phyloP scores from a whole-genome alignment of 2,888 invertebrate genomes.

The Acrobasis suavella region DNA sequence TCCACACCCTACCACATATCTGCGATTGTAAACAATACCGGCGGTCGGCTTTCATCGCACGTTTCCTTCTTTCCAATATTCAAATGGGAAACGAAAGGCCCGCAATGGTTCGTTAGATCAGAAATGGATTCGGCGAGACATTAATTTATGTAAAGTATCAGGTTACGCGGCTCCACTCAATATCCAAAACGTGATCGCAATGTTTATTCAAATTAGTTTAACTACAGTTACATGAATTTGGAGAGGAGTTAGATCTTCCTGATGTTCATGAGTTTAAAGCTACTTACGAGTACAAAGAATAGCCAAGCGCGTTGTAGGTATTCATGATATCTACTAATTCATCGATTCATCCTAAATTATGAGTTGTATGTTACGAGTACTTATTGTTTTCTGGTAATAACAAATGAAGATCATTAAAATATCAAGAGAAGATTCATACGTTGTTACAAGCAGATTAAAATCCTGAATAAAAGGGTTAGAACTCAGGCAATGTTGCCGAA shows the following conservation, averaged over 20 bases:
- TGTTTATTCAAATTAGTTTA: conserved; percentile 64
- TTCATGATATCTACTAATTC: too few relatives aligned
- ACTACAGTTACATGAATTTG: conserved; percentile 34
- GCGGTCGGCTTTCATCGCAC: conserved; percentile 48
- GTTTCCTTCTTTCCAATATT: conserved; percentile 67
- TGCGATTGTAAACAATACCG: conserved; percentile 48
- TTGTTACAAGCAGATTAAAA: too few relatives aligned
- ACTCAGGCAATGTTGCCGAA: neutral
- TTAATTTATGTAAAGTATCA: conserved; percentile 75
- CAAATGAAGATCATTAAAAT: too few relatives aligned
- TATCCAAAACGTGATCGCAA: conserved; percentile 70
- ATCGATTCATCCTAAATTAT: too few relatives aligned
- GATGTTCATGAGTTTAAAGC: neutral
- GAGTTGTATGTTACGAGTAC: too few relatives aligned
- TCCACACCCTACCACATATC: conserved; percentile 37
- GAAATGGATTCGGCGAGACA: conserved; percentile 58
- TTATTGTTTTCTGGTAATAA: too few relatives aligned
- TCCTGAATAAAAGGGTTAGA: neutral
- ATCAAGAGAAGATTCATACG: too few relatives aligned
- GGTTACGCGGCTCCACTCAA: conserved; percentile 61
- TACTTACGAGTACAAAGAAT: neutral
- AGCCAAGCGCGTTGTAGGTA: too few relatives aligned
- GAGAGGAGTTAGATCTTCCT: conserved; percentile 2
- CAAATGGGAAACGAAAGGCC: conserved; percentile 65
- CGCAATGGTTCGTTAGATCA: conserved; percentile 70